Conservation (phyloP, 2,888 invertebrate species). For the Rhamphomyia laevipes region DNA sequence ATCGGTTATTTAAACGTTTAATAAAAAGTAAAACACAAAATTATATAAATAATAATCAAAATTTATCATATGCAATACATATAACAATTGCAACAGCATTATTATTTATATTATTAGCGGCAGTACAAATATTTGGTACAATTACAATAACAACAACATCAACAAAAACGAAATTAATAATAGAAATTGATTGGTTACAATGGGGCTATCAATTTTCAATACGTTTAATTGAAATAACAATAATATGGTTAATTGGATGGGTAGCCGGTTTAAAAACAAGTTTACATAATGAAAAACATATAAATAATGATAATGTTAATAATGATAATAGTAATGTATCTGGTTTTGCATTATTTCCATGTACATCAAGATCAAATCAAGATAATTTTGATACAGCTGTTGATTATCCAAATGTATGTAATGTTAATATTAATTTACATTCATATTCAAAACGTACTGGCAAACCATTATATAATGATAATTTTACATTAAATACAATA, state of each 20-base stretch:
- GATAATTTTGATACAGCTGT: conserved; percentile 72
- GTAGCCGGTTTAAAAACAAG: conserved; percentile 64
- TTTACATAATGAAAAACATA: not conserved
- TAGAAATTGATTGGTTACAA: conserved; percentile 73
- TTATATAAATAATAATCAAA: conserved; percentile 65
- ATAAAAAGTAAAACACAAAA: conserved; percentile 67
- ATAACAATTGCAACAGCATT: conserved; percentile 80
- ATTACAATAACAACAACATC: conserved; percentile 48
- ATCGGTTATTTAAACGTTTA: conserved; percentile 62
- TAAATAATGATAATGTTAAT: conserved; percentile 8
- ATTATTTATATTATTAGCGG: conserved; percentile 70
- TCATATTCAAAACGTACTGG: conserved; percentile 70
- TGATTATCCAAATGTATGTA: conserved; percentile 75
- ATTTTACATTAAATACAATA: conserved; percentile 44
- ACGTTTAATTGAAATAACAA: conserved; percentile 74
- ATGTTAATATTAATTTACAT: conserved; percentile 72
- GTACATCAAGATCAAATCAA: conserved; percentile 72
- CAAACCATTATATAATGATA: conserved; percentile 63
- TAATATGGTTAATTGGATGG: conserved; percentile 75
- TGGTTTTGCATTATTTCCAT: conserved; percentile 69
- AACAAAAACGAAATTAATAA: conserved; percentile 32
- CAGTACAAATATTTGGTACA: conserved; percentile 72
- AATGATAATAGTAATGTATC: conserved; percentile 46
- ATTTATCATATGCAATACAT: conserved; percentile 77
- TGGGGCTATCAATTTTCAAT: conserved; percentile 85